Conservation (phyloP, 2,113 vertebrate genomes). For the Paramormyrops kingsleyae region DNA sequence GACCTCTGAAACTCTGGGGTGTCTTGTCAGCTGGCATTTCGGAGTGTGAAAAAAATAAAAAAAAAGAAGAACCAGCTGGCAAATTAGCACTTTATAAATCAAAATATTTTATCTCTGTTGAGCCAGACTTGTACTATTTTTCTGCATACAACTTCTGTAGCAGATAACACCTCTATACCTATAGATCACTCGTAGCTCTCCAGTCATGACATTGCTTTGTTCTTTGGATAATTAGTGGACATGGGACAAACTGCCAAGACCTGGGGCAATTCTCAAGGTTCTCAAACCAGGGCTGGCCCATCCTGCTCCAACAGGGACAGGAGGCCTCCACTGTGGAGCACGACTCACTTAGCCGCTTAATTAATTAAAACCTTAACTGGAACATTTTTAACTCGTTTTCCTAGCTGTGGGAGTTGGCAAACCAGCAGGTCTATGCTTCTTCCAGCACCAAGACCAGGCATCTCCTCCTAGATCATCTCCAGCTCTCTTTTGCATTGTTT, state of each 20-base stretch:
- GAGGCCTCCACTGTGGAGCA: background rate
- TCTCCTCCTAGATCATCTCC: background rate
- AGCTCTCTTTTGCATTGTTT: background rate
- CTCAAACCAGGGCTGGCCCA: background rate
- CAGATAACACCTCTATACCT: background rate
- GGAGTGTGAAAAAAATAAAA: background rate
- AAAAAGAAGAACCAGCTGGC: background rate
- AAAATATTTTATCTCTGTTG: background rate
- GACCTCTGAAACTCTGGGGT: background rate
- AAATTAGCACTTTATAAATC: slow-evolving; percentile 6
- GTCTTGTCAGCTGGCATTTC: background rate
- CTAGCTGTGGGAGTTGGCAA: slow-evolving; percentile 10
- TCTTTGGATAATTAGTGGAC: background rate
- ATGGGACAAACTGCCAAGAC: background rate
- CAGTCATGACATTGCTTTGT: background rate
- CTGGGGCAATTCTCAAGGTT: slow-evolving; percentile 5
- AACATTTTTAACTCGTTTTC: slow-evolving; percentile 12
- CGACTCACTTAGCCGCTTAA: slow-evolving; percentile 1
- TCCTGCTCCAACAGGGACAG: background rate
- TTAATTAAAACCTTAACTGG: slow-evolving; percentile 17
- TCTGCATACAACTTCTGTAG: background rate
- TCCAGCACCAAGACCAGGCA: background rate
- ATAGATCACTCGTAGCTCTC: background rate
- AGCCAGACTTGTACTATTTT: background rate
- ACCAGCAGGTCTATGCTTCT: background rate